A percentile compares a stretch with the other conserved stretches of the same genome.
phyloP scores from a whole-genome alignment of 1,140 invertebrate species.

The Orchestia grillus region DNA sequence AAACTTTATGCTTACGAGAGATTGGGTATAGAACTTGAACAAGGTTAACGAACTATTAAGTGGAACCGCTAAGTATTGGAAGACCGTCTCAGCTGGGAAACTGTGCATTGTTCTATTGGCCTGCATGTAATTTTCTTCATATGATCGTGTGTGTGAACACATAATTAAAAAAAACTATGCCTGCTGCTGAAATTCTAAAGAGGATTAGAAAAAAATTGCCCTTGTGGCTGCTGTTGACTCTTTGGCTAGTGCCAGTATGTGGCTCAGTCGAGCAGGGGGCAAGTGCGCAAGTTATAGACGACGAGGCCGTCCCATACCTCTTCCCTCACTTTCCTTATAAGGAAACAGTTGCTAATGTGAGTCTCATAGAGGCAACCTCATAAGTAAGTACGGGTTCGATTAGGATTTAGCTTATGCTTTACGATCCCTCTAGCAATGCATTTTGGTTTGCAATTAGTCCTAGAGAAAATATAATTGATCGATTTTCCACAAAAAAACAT shows the following conservation, averaged over 20 bases:
- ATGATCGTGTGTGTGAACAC: background rate
- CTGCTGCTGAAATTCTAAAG: background rate
- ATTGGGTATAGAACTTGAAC: background rate
- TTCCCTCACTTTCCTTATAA: constrained; percentile 38
- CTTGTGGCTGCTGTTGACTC: background rate
- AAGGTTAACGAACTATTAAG: background rate
- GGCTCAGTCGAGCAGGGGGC: background rate
- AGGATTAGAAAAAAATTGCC: background rate
- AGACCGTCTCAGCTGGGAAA: background rate
- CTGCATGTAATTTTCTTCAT: background rate
- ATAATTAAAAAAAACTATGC: background rate
- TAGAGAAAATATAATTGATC: background rate
- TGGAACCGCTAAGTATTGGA: background rate
- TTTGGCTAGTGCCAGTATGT: background rate
- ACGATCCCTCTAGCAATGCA: background rate
- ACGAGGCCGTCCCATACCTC: background rate
- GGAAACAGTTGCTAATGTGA: constrained; percentile 19
- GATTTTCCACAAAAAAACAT: too few relatives aligned
- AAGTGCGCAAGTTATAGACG: background rate
- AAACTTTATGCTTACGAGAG: background rate
- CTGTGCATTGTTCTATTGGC: background rate
- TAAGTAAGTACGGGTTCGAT: background rate
- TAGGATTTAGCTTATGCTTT: background rate
- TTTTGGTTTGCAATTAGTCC: background rate
- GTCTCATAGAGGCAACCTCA: background rate